Percentiles rank a stretch among this genome's conserved stretches.
Evolutionary conservation across 2,113 vertebrate genomes (phyloP).

Genomic region (Falco punctatus): DNA sequence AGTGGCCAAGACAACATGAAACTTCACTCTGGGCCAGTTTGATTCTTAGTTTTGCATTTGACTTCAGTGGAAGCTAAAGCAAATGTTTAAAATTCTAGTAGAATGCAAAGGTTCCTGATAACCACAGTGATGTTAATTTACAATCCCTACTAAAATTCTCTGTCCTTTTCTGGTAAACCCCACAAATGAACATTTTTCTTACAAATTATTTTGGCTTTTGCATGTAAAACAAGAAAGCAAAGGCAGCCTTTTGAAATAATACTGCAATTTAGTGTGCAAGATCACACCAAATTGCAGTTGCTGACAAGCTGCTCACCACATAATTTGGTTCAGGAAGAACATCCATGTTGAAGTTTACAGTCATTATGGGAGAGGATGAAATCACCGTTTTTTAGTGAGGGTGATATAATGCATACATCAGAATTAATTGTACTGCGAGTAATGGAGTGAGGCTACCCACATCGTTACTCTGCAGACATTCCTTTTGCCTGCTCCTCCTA

Average conservation of each 20-base stretch:
- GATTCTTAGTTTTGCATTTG: conserved; percentile 3
- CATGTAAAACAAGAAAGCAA: not conserved
- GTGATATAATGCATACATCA: conserved; percentile 40
- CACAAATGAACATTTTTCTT: not conserved
- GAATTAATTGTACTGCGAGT: conserved; percentile 44
- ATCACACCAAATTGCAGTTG: not conserved
- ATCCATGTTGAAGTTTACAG: not conserved
- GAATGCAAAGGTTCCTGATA: not conserved
- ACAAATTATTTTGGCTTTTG: not conserved
- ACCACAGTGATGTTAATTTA: not conserved
- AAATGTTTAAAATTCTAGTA: not conserved
- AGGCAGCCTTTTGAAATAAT: not conserved
- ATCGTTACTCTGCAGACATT: conserved; percentile 42
- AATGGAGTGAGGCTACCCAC: conserved; percentile 61
- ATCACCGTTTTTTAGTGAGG: not conserved
- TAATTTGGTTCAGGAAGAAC: not conserved
- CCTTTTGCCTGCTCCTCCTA: not conserved
- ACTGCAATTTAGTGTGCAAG: not conserved
- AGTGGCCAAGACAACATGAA: conserved; percentile 9
- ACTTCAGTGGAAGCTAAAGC: not conserved
- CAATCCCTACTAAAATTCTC: not conserved
- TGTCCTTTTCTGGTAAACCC: not conserved
- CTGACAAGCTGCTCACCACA: not conserved
- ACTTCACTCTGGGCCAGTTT: not conserved
- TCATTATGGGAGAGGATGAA: conserved; percentile 21